Conservation (phyloP, 1,140 invertebrate species). For the Drosophila orosa region DNA sequence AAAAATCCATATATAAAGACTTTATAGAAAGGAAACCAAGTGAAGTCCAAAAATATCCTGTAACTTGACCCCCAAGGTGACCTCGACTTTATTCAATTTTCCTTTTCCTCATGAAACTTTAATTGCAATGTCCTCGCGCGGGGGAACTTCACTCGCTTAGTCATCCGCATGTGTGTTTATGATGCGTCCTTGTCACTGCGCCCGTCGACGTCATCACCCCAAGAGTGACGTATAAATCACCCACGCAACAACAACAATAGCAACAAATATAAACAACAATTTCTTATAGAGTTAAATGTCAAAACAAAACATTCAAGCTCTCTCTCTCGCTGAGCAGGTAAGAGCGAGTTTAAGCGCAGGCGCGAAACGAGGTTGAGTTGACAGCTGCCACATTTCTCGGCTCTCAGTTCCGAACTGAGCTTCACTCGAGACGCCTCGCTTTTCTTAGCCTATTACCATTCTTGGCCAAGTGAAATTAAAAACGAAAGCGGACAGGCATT, state of each 20-base stretch:
- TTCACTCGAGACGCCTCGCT: constrained; percentile 55
- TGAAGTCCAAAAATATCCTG: neutral
- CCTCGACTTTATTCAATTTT: neutral
- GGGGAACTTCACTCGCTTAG: constrained; percentile 10
- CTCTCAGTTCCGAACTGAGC: constrained; percentile 58
- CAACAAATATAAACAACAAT: constrained; percentile 18
- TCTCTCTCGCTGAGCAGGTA: constrained; percentile 3
- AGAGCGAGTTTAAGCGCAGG: constrained; percentile 15
- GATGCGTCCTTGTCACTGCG: constrained; percentile 20
- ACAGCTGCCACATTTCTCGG: constrained; percentile 43
- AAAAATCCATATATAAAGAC: neutral
- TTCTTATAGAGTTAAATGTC: constrained; percentile 40
- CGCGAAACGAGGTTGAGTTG: constrained; percentile 26
- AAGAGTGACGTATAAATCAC: constrained; percentile 44
- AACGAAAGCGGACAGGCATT: constrained; percentile 26
- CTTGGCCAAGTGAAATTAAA: constrained; percentile 41
- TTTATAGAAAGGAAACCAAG: neutral
- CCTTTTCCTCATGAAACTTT: constrained; percentile 18
- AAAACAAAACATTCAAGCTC: constrained; percentile 59
- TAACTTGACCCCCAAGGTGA: neutral
- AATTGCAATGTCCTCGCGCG: constrained; percentile 4
- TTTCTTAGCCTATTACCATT: constrained; percentile 26
- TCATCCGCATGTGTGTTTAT: constrained; percentile 17
- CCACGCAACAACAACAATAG: constrained; percentile 22
- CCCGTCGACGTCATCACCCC: constrained; percentile 25